Base-by-base conservation (phyloP, 2,888 invertebrate species). In the Sipunculus nudus region DNA sequence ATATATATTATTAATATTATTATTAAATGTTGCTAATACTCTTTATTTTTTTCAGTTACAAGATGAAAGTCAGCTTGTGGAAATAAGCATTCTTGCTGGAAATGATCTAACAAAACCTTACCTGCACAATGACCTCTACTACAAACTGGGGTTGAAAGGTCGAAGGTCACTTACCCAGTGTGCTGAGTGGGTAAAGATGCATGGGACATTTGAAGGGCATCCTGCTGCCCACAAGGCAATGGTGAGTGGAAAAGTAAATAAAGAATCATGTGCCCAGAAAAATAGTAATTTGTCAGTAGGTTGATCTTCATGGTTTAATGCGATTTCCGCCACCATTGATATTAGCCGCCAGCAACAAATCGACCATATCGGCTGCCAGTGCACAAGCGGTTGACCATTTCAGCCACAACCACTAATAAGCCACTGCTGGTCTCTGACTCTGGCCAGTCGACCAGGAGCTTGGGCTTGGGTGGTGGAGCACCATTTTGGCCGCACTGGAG, bases 81-180 rank as follows among this genome's bases (percentile, higher is more conserved):
- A 81, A 50, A 53, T 81, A 52, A 68, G 75, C 45, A 77, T 81
- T 40, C 69, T 78, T n/a, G 68, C 69, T 19, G 80, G 81, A 1
- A 81, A 81, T 65, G 81, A 81, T 58, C 79, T 75, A 63, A 81
- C 80, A 4, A 56, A 61, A 6, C 73, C 70, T 0, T 70, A 68
- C 63, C 68, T 79, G 68, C 32, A 47, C 13, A 19, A 40, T 10
- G 21, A 49, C n/a, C 45, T 68, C 21, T 26, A 49, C 38, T 35
- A 39, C 21, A 61, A 69, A 26, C 60, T 76, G 3, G 75, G 75
- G 50, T 59, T 78, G 8, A 53, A 65, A 23, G 74, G 73, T 4
- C 47, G 63, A 2, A 61, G 54, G 26, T 53, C 50, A 21, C 53
- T 77, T 10, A 58, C 67, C n/a, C 70, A 71, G 35, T 63, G 74